These are phyloP conservation scores for Heliothis virescens DNA, from an alignment of 1,140 invertebrate species.

Conservation along the genomic window DNA sequence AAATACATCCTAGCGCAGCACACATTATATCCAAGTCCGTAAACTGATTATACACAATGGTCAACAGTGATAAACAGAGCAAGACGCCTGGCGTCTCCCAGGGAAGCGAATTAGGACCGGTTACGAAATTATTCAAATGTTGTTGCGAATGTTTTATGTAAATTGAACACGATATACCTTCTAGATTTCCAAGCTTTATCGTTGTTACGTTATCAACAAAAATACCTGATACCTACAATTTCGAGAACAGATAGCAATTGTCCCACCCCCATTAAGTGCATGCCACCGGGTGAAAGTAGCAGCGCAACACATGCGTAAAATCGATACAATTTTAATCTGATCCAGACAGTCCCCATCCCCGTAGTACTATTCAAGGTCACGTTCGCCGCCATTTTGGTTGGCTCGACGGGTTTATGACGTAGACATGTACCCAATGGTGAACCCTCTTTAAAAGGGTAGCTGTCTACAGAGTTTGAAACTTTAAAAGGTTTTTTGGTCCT, in stretches of 20 bases:
- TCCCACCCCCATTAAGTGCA: background rate
- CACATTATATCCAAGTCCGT: background rate
- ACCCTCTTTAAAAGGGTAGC: conserved; percentile 43
- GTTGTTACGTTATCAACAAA: background rate
- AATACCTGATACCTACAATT: background rate
- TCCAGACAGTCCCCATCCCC: conserved; percentile 54
- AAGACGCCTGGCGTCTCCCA: conserved; percentile 3
- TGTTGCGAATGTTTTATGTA: background rate
- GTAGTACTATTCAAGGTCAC: conserved; percentile 55
- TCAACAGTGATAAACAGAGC: conserved; percentile 17
- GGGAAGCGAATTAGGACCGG: conserved; percentile 3
- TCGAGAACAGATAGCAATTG: conserved; percentile 2
- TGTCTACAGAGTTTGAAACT: conserved; percentile 33
- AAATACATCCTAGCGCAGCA: background rate
- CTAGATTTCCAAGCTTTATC: background rate
- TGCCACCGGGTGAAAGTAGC: conserved; percentile 15
- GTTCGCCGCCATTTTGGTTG: conserved; percentile 51
- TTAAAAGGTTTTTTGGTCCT: conserved; percentile 30
- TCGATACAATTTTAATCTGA: conserved; percentile 50
- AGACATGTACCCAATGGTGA: background rate
- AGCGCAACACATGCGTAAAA: conserved; percentile 29
- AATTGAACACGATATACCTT: background rate
- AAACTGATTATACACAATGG: conserved; percentile 1
- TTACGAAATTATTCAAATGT: background rate
- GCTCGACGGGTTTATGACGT: conserved; percentile 41